Percentiles rank a stretch among this genome's conserved stretches.
phyloP scores from a whole-genome alignment of 2,888 invertebrate species.

The Dynastes hyllus region DNA sequence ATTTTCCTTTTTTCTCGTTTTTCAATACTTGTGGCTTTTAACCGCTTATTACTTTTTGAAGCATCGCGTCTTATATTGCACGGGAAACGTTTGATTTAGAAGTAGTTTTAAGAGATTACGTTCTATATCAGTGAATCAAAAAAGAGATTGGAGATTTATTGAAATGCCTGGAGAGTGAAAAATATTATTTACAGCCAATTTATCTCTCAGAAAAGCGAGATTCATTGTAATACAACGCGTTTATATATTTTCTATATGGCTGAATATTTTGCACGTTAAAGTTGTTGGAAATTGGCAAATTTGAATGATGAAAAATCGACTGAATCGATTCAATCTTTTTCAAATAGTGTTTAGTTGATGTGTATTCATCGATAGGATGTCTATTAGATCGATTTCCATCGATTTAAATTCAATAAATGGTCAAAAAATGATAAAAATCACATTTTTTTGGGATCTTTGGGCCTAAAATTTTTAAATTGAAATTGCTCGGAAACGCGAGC shows the following conservation, averaged over 20 bases:
- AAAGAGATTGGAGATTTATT: neutral
- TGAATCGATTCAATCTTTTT: neutral
- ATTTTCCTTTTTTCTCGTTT: neutral
- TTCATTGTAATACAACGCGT: neutral
- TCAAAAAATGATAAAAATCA: no score
- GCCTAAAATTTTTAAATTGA: no score
- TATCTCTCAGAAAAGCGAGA: neutral
- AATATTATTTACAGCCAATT: neutral
- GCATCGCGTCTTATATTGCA: neutral
- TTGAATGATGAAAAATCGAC: no score
- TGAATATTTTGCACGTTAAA: neutral
- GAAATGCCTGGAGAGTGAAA: neutral
- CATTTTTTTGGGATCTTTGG: no score
- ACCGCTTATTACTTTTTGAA: constrained; percentile 10
- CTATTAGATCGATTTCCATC: no score
- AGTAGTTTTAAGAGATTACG: neutral
- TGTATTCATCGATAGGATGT: neutral
- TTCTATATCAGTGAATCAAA: neutral
- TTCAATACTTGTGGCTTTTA: neutral
- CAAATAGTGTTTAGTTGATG: neutral
- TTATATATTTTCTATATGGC: neutral
- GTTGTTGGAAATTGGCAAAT: no score
- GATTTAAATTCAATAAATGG: no score
- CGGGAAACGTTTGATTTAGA: neutral
- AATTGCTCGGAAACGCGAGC: no score